phyloP scores from a whole-genome alignment of 1,140 invertebrate species.

The Nasonia giraulti region DNA sequence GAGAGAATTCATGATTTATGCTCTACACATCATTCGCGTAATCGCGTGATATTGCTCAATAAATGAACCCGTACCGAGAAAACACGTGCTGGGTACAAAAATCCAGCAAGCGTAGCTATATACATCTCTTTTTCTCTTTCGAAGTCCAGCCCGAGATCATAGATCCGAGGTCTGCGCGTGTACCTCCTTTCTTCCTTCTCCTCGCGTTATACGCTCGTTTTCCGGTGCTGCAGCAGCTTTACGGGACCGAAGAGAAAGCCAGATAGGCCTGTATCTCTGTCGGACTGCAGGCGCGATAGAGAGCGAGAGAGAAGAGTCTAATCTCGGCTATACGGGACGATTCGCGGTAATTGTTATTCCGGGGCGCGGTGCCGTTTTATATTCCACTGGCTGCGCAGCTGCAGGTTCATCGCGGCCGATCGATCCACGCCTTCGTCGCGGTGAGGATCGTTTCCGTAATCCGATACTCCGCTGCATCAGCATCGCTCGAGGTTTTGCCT shows the following conservation, averaged over 20 bases:
- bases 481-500: not conserved
- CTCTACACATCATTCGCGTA: too few relatives aligned
- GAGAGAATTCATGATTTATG: too few relatives aligned
- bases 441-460: not conserved
- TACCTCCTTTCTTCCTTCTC: not conserved
- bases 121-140: too few relatives aligned
- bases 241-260: not conserved
- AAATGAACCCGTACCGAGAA: not conserved
- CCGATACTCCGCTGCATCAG: not conserved
- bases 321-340: not conserved
- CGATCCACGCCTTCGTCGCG: not conserved
- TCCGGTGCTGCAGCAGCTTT: not conserved
- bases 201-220: not conserved
- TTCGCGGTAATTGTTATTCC: not conserved
- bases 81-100: not conserved
- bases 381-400: not conserved
- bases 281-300: too few relatives aligned
- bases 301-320: not conserved
- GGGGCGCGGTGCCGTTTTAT: not conserved
- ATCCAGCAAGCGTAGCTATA: too few relatives aligned
- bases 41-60: too few relatives aligned
- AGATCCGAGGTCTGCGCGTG: not conserved
- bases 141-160: conserved; percentile 2
- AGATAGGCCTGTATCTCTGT: not conserved
- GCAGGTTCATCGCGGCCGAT: not conserved